Evolutionary conservation across 2,113 vertebrate genomes (phyloP).

Genomic region (Grammomys dolichurus): DNA sequence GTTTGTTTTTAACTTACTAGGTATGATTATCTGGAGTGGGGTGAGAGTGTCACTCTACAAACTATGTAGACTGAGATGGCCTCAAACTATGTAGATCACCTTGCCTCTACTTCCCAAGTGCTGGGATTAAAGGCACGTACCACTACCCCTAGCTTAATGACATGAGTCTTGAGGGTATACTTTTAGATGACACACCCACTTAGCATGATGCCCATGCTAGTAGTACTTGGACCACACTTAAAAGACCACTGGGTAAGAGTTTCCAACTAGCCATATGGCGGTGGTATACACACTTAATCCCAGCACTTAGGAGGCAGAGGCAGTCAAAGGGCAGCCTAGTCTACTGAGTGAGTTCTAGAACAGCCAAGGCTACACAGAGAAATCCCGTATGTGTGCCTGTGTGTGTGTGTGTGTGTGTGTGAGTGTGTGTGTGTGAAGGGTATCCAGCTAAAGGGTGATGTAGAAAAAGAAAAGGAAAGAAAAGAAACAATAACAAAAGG

Average conservation of each 20-base stretch:
- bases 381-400: not conserved
- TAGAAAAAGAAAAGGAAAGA: not conserved
- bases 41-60: no score
- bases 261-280: not conserved
- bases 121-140: not conserved
- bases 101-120: not conserved
- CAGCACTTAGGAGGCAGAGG: not conserved
- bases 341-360: not conserved
- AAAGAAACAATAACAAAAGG: not conserved
- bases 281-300: not conserved
- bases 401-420: no score
- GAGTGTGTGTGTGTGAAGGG: no score
- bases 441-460: not conserved
- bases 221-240: not conserved
- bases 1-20: not conserved
- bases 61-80: not conserved
- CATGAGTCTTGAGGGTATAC: not conserved
- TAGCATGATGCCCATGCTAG: not conserved
- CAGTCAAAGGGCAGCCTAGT: not conserved
- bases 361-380: not conserved
- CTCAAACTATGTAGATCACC: not conserved
- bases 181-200: not conserved
- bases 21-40: not conserved
- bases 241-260: not conserved
- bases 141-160: not conserved